Base-by-base conservation (phyloP, 2,113 vertebrate species). In the Podarcis cretensis region DNA sequence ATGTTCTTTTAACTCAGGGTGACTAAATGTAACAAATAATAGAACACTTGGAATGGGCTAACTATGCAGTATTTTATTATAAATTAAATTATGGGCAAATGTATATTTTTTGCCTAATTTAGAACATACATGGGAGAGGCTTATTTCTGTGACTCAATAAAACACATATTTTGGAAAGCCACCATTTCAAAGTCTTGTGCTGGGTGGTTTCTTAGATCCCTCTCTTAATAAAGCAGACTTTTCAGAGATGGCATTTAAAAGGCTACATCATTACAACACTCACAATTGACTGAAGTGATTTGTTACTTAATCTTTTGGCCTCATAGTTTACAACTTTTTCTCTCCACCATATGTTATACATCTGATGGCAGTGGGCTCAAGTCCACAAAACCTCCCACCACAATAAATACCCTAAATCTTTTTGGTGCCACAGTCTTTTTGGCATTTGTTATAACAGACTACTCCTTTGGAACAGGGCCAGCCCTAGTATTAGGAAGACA, bases 101-200 rank as follows among this genome's bases (percentile, higher is more conserved):
- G 32, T 13, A 92, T 79, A 20, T 84, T 75, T 88, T 90, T 88
- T 87, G 83, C 66, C 5, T 82, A 30, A 93, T 68, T 12, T 35
- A 0, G 89, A 69, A 83, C 89, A 30, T 85, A 65, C 80, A 92
- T 84, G 94, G 92, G 90, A 94, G 86, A 89, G 89, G 84, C 88
- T 91, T 65, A 69, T 77, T n/a, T 71, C 4, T 40, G 40, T 80
- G 1, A 0, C 87, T 68, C 59, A 37, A 21, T 87, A 35, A 0
- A 81, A 87, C 87, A 92, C 6, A 37, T 0, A 0, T 4, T 91
- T 89, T 87, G 92, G 75, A 65, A 88, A 27, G 30, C 20, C 73
- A 48, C 30, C 14, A 86, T 57, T 94, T 89, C 84, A 32, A n/a
- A 69, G 3, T 4, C 30, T 77, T 2, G 0, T 14, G 21, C 82